Conservation (phyloP, 2,797 vertebrate species). For the Hyperoplus lanceolatus region DNA sequence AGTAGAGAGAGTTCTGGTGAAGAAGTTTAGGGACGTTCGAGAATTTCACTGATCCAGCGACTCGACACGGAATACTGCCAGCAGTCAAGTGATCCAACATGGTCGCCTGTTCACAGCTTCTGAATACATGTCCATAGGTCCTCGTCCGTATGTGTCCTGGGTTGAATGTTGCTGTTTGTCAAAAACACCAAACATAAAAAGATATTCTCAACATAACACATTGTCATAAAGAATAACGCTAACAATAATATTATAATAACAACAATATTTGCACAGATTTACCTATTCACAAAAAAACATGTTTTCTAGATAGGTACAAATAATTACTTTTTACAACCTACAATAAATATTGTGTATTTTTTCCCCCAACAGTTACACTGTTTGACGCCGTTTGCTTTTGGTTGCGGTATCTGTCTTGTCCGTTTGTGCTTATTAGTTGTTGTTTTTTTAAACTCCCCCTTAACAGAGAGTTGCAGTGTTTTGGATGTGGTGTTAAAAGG, state of each 20-base stretch:
- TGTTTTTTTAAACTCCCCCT: conserved; percentile 66
- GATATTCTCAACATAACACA: conserved; percentile 81
- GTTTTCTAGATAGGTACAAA: conserved; percentile 87
- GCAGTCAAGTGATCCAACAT: conserved; percentile 75
- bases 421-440: conserved; percentile 44
- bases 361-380: conserved; percentile 70
- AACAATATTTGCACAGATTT: conserved; percentile 88
- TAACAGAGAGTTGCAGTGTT: conserved; percentile 65
- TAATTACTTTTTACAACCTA: conserved; percentile 93
- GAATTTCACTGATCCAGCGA: conserved; percentile 51
- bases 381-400: conserved; percentile 72
- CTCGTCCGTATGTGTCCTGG: conserved; percentile 57
- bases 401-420: conserved; percentile 68
- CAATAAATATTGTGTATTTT: conserved; percentile 92
- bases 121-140: conserved; percentile 57
- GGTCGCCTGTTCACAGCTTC: conserved; percentile 40
- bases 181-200: conserved; percentile 82
- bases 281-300: conserved; percentile 88
- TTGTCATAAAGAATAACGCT: conserved; percentile 85
- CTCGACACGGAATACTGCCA: conserved; percentile 75
- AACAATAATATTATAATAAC: conserved; percentile 84
- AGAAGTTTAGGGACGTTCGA: conserved; percentile 51
- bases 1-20: conserved; percentile 58
- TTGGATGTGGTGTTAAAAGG: conserved; percentile 54
- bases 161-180: conserved; percentile 68